Percentiles rank a stretch among this genome's conserved stretches.
Evolutionary conservation across 2,888 invertebrate genomes (phyloP).

Genomic region (Rhamnusium bicolor): DNA sequence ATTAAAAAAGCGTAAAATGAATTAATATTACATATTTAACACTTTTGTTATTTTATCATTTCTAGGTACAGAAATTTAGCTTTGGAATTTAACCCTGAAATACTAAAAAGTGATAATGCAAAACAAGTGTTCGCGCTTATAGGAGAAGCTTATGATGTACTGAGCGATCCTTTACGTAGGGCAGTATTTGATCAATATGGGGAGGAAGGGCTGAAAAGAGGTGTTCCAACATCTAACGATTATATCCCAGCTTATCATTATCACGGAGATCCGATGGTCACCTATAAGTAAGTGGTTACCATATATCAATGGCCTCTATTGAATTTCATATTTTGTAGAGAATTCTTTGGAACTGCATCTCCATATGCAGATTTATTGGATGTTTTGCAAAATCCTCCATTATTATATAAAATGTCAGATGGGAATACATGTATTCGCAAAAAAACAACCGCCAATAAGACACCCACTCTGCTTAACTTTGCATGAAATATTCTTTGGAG

Average conservation of each 20-base stretch:
- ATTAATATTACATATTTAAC: background rate
- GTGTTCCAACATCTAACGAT: constrained; percentile 80
- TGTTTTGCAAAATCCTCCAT: constrained; percentile 76
- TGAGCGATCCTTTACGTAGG: constrained; percentile 78
- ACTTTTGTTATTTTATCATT: constrained; percentile 7
- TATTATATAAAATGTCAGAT: constrained; percentile 76
- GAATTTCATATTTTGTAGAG: constrained; percentile 64
- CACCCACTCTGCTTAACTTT: constrained; percentile 76
- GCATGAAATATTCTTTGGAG: constrained; percentile 81
- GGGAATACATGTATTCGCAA: constrained; percentile 76
- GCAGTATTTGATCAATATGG: constrained; percentile 93
- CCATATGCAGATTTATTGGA: constrained; percentile 87
- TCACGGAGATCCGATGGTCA: constrained; percentile 84
- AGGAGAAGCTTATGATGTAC: constrained; percentile 86
- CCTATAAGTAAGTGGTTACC: constrained; percentile 77
- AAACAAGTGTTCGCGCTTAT: constrained; percentile 76
- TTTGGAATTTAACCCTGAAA: constrained; percentile 72
- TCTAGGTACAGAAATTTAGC: constrained; percentile 70
- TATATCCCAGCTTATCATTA: constrained; percentile 84
- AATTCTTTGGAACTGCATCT: constrained; percentile 88
- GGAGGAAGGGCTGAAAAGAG: constrained; percentile 88
- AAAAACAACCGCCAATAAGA: constrained; percentile 76
- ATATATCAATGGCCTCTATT: too few species aligned
- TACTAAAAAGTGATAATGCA: constrained; percentile 76
- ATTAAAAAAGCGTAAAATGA: constrained; percentile 80